phyloP scores from a whole-genome alignment of 1,140 invertebrate genomes.

The Chironomus striatipennis region DNA sequence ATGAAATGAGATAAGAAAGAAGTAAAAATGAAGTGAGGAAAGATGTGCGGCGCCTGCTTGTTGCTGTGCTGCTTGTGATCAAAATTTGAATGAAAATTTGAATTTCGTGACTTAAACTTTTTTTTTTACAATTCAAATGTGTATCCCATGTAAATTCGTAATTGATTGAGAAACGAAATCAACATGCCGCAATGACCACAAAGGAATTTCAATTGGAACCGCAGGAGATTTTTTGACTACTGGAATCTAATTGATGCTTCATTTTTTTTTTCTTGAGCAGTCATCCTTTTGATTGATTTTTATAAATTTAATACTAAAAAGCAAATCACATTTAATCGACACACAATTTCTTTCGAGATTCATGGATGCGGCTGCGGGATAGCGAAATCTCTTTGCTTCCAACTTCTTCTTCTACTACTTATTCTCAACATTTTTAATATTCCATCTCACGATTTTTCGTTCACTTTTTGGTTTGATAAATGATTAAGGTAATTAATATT shows the following conservation, averaged over 20 bases:
- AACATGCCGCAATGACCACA: background rate
- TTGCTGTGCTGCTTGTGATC: background rate
- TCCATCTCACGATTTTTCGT: too few relatives aligned
- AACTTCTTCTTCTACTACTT: too few relatives aligned
- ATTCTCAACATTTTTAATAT: too few relatives aligned
- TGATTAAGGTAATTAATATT: background rate
- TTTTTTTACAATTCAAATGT: background rate
- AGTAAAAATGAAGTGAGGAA: background rate
- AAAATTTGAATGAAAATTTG: background rate
- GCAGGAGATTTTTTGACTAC: background rate
- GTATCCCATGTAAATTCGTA: background rate
- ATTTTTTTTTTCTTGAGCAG: too few relatives aligned
- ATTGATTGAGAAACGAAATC: background rate
- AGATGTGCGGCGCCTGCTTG: background rate
- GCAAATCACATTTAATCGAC: too few relatives aligned
- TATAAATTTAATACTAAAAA: too few relatives aligned
- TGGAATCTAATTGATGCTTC: slow-evolving; percentile 4
- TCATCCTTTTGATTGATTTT: too few relatives aligned
- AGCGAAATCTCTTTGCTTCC: background rate
- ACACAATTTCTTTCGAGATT: too few relatives aligned
- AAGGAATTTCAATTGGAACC: background rate
- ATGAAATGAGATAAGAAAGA: background rate
- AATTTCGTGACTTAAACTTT: background rate
- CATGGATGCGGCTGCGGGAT: background rate
- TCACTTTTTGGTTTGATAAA: background rate